These are phyloP conservation scores for Gadopsis bispinosus DNA, from an alignment of 2,797 vertebrate species.

Conservation along the genomic window DNA sequence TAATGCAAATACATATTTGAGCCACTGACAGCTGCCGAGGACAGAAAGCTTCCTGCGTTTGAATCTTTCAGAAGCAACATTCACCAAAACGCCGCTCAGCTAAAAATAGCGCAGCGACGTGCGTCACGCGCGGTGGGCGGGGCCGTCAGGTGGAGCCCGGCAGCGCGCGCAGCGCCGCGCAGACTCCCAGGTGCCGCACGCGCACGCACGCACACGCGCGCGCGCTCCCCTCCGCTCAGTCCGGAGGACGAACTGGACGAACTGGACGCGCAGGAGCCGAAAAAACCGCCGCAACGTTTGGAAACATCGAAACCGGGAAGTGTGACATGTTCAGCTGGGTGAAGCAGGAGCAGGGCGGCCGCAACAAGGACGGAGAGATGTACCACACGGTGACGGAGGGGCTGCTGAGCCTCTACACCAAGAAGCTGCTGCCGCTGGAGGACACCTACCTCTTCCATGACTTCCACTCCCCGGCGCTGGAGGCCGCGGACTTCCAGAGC, in stretches of 20 bases:
- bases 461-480: constrained; percentile 96
- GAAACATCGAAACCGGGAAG: constrained; percentile 69
- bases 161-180: constrained; percentile 15
- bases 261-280: not conserved
- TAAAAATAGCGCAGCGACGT: no score
- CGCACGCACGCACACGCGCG: not conserved
- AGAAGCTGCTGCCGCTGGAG: constrained; percentile 94
- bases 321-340: constrained; percentile 93
- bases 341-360: constrained; percentile 89
- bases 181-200: constrained; percentile 17
- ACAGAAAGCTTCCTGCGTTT: no score
- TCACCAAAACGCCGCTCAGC: no score
- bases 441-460: constrained; percentile 96
- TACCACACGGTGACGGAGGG: constrained; percentile 95
- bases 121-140: no score
- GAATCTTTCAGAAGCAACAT: no score
- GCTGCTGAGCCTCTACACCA: constrained; percentile 90
- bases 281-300: constrained; percentile 21
- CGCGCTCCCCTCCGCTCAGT: not conserved
- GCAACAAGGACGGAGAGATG: constrained; percentile 87
- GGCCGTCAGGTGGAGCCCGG: no score
- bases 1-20: no score
- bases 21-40: no score
- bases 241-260: constrained; percentile 10
- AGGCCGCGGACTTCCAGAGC: constrained; percentile 96